A percentile compares a stretch with the other conserved stretches of the same genome.
Conservation (phyloP, 2,113 vertebrate genomes). For the Amblyornis subalaris region DNA sequence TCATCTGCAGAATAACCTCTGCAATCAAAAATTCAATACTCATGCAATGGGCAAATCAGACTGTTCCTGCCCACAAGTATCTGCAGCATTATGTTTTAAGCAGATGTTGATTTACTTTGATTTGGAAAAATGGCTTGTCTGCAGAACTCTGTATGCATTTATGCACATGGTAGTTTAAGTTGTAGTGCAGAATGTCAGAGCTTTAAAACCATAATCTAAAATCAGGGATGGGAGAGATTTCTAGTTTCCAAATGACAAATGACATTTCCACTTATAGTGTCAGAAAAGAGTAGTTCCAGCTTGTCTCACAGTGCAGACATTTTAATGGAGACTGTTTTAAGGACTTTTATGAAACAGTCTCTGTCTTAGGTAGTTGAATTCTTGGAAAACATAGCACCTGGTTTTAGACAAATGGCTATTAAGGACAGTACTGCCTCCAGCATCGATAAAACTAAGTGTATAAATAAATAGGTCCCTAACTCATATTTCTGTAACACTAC, state of each 20-base stretch:
- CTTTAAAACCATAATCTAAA: conserved; percentile 28
- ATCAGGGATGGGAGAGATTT: background rate
- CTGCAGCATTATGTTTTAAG: conserved; percentile 34
- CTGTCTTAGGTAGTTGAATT: background rate
- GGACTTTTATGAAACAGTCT: background rate
- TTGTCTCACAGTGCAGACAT: background rate
- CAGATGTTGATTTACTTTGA: conserved; percentile 55
- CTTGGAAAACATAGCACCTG: background rate
- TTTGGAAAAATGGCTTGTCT: conserved; percentile 42
- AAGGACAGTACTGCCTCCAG: background rate
- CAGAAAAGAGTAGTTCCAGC: background rate
- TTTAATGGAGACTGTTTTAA: background rate
- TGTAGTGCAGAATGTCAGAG: conserved; percentile 8
- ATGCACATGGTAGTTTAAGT: background rate
- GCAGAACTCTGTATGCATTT: conserved; percentile 23
- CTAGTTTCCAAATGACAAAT: background rate
- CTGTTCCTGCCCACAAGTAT: conserved; percentile 6
- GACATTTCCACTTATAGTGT: background rate
- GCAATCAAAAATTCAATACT: conserved; percentile 62
- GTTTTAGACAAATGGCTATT: background rate
- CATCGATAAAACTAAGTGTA: background rate
- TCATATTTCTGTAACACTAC: background rate
- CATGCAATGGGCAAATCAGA: conserved; percentile 25
- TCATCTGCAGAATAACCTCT: conserved; percentile 41
- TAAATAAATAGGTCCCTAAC: background rate